phyloP scores from a whole-genome alignment of 2,797 vertebrate species.

The Amazona ochrocephala region DNA sequence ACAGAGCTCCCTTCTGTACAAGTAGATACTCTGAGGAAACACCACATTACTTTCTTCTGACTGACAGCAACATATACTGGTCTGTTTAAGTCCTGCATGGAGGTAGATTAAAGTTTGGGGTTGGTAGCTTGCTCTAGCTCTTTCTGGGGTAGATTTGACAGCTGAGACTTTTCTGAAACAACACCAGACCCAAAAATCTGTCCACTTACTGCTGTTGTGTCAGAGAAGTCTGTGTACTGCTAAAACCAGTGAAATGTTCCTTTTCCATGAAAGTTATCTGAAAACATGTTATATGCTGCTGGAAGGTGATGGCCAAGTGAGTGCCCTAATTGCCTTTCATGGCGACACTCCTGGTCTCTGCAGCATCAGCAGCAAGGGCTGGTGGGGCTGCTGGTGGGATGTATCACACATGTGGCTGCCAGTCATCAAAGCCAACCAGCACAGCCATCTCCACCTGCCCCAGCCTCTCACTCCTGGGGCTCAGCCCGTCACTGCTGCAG shows the following conservation, averaged over 20 bases:
- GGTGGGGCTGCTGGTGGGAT: accelerated
- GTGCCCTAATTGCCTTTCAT: accelerated
- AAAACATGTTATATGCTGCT: accelerated
- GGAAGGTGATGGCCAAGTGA: background rate
- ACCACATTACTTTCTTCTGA: background rate
- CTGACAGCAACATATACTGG: background rate
- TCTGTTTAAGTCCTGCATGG: background rate
- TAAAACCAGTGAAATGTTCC: background rate
- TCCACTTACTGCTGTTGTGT: background rate
- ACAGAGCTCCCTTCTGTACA: background rate
- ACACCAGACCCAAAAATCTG: background rate
- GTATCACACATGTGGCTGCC: accelerated
- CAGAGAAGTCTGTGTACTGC: background rate
- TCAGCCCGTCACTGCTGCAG: background rate
- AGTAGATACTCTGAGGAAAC: background rate
- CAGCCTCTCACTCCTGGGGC: background rate
- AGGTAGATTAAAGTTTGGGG: background rate
- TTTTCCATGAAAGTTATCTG: background rate
- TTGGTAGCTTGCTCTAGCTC: background rate
- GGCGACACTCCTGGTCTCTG: accelerated
- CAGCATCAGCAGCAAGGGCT: background rate
- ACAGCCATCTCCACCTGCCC: background rate
- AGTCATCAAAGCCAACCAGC: background rate
- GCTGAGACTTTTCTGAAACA: background rate
- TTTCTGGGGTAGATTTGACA: background rate